Evolutionary conservation across 1,140 invertebrate genomes (phyloP).

Genomic region (Drosophila neocordata): DNA sequence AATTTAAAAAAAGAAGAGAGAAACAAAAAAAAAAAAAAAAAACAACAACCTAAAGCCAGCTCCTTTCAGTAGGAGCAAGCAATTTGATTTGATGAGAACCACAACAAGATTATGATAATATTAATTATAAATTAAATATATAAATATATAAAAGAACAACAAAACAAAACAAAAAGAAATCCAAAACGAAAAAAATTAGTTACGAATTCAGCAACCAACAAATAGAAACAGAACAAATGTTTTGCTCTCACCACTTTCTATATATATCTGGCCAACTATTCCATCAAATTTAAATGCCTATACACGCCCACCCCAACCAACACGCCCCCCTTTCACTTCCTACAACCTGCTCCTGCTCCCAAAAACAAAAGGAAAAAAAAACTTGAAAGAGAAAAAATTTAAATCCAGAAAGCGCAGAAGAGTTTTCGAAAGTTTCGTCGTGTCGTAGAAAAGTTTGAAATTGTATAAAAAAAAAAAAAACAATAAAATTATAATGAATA

Average conservation of each 20-base stretch:
- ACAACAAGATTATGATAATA: conserved; percentile 63
- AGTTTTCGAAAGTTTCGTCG: conserved; percentile 61
- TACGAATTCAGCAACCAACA: conserved; percentile 39
- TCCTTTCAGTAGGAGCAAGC: conserved; percentile 53
- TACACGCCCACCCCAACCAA: conserved; percentile 11
- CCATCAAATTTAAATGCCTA: conserved; percentile 16
- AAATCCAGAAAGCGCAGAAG: conserved; percentile 44
- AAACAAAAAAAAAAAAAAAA: conserved; percentile 26
- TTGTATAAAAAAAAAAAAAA: conserved; percentile 58
- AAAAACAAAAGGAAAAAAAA: conserved; percentile 23
- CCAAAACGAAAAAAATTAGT: conserved; percentile 60
- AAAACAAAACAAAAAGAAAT: conserved; percentile 24
- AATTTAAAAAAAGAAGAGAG: conserved; percentile 68
- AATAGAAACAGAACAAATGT: conserved; percentile 10
- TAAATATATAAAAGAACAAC: conserved; percentile 17
- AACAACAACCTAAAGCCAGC: conserved; percentile 52
- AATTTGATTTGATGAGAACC: conserved; percentile 66
- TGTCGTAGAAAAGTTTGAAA: conserved; percentile 71
- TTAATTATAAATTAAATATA: conserved; percentile 72
- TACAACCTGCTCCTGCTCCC: conserved; percentile 34
- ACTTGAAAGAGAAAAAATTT: conserved; percentile 35
- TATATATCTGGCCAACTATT: conserved; percentile 46
- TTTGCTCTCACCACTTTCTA: conserved; percentile 14
- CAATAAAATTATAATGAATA: conserved; percentile 37
- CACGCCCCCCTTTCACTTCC: conserved; percentile 20